Percentiles rank a stretch among this genome's conserved stretches.
Conservation (phyloP, 2,797 vertebrate species). For the Dicrostonyx torquatus region DNA sequence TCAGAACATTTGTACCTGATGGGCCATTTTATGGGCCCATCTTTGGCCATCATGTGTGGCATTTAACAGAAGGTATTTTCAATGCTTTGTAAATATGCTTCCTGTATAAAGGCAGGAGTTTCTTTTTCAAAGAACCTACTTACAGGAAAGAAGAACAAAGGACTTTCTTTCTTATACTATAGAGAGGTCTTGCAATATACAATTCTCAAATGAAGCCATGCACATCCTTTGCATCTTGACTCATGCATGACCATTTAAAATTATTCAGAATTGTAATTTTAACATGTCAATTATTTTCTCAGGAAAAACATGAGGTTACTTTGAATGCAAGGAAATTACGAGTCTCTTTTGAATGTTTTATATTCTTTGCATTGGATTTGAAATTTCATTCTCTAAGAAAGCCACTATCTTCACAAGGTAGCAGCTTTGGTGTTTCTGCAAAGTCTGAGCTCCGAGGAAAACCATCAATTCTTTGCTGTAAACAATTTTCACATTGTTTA, state of each 20-base stretch:
- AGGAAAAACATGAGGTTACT: conserved; percentile 40
- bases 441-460: conserved; percentile 19
- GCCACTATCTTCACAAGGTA: neutral
- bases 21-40: conserved; percentile 42
- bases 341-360: conserved; percentile 17
- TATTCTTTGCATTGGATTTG: neutral
- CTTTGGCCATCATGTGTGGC: neutral
- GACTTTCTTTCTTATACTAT: neutral
- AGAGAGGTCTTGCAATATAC: neutral
- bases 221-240: neutral
- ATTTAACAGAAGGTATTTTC: conserved; percentile 41
- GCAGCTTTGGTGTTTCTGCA: neutral
- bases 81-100: neutral
- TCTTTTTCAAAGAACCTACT: conserved; percentile 34
- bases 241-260: neutral
- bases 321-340: conserved; percentile 36
- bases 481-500: neutral
- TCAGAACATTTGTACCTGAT: conserved; percentile 42
- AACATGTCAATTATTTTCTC: conserved; percentile 58
- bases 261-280: conserved; percentile 46
- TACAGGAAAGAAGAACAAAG: conserved; percentile 6
- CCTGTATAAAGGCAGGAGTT: neutral
- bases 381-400: conserved; percentile 42
- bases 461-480: neutral
- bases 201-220: conserved; percentile 48